Evolutionary conservation across 2,888 invertebrate genomes (phyloP), one percentile per base, ranked within the genome.

Genomic region (Cantharis rustica): DNA sequence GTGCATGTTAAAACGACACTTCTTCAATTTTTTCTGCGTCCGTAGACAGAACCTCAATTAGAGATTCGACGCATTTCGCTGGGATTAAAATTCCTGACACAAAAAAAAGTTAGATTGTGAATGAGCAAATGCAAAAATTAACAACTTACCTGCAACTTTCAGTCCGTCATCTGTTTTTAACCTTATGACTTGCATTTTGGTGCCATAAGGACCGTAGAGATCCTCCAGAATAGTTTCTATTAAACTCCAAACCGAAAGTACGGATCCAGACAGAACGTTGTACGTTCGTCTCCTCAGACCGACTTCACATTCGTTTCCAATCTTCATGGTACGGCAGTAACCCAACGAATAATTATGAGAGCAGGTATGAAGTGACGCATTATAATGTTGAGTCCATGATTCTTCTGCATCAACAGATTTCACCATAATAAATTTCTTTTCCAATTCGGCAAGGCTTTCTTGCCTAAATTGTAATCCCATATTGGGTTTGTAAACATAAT

Each of bases 151-250:
- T 80, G 98, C 97, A 84, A 98, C 95, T 90, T 96, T 96, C 85
- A 94, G 91, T 16, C 94, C 95, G 85, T 94, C 93, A 84, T 94
- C 93, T 31, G 97, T 96, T 89, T 96, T 93, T 86, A 99, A 91
- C 82, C 99, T 93, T 84, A 99, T 96, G 82, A 99, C 98, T 90
- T 99, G 99, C 96, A 99, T 97, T 89, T 96, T 97, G 86, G 99
- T 97, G 89, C 96, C 97, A 85, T 91, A 90, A 81, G 93, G 92
- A 77, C 92, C 92, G 74, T 92, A 92, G 84, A 95, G 93, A 83
- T 93, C 92, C 26, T 95, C 93, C 80, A 99, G 90, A 81, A 97
- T 95, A 75, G 92, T 91, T 90, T 99, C 99, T 68, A 99, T 96
- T 79, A 96, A 93, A 84, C 96, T 94, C 99, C 99, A 99, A 73